Base-by-base conservation (phyloP, 1,140 invertebrate species). In the Temnothorax longispinosus region DNA sequence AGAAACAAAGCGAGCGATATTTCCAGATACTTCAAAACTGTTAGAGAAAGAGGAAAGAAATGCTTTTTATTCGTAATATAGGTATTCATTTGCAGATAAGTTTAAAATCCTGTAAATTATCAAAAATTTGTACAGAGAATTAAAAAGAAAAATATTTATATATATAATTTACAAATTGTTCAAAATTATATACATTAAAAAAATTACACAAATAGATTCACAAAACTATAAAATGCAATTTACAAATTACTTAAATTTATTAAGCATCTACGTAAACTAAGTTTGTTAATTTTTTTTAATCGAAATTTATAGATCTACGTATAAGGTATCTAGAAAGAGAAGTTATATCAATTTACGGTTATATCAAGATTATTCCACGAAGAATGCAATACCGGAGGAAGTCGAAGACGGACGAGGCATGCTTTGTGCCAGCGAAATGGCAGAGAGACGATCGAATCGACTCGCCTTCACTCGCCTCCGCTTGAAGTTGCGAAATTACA, bases 401-500 rank as follows among this genome's bases (percentile, higher is more conserved):
- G 3, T 74, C 11, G 44, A 54, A 35, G 8, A 13, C 47, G 21
- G 41, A 50, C 69, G 41, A 44, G 21, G 8, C 11, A 21, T 15
- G 54, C 38, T 75, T 84, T 84, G 47, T 75, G n/a, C n/a, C 38
- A 58, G 35, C 38, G 21, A 82, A 82, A 87, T 72, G 32, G 54
- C 32, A 74, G 41, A 71, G 41, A 71, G 18, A 4, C 35, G 67
- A 74, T 54, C 10, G 13, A 71, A 71, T 86, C 65, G 67, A 41
- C 62, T 69, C 27, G 64, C 67, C 69, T 87, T 72, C 44, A 47
- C 60, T 82, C 78, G 50, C 71, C 41, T 87, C 47, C 67, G 65
- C 67, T 62, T 65, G 3, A 8, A 65, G 47, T 87, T 87, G 35
- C 86, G 78, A 87, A 85, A 87, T 69, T 58, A 62, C 62, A 58